Conservation (phyloP, 2,113 vertebrate genomes). For the Hirundichthys speculiger region DNA sequence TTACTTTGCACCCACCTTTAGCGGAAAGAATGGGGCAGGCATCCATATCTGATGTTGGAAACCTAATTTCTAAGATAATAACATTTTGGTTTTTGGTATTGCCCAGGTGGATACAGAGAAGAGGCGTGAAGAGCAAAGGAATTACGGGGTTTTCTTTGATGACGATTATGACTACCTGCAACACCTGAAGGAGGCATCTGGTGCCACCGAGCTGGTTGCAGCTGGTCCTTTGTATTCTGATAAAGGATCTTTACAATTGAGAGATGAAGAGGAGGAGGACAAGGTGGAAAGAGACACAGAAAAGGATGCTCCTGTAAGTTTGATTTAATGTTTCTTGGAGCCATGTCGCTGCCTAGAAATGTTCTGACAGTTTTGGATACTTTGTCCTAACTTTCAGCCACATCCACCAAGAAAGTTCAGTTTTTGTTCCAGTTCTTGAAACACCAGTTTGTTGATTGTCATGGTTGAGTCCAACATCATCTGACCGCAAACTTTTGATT, state of each 20-base stretch:
- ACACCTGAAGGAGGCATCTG: slow-evolving; percentile 88
- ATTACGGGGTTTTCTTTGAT: slow-evolving; percentile 95
- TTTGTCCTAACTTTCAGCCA: too few species aligned
- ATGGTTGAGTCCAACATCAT: too few species aligned
- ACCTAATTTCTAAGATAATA: fast-evolving
- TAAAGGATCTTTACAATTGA: slow-evolving; percentile 31
- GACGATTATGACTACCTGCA: slow-evolving; percentile 97
- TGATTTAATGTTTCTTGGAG: too few species aligned
- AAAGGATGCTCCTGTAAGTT: slow-evolving; percentile 67
- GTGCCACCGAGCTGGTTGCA: slow-evolving; percentile 84
- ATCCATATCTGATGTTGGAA: neutral
- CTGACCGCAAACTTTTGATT: too few species aligned
- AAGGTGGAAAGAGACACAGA: neutral
- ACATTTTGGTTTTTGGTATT: neutral
- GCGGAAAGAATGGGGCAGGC: neutral
- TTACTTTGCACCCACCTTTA: too few species aligned
- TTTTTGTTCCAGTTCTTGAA: too few species aligned
- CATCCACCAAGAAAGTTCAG: too few species aligned
- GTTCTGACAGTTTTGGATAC: too few species aligned
- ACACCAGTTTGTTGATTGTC: too few species aligned
- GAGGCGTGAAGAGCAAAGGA: slow-evolving; percentile 87
- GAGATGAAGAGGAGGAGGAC: slow-evolving; percentile 56
- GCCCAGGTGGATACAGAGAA: slow-evolving; percentile 78
- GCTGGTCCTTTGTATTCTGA: slow-evolving; percentile 32
- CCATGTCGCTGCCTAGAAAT: too few species aligned